A percentile compares a stretch with the other conserved stretches of the same genome.
These are phyloP conservation scores for Artemia sp. DNA, from an alignment of 2,888 invertebrate species.

Conservation along the genomic window DNA sequence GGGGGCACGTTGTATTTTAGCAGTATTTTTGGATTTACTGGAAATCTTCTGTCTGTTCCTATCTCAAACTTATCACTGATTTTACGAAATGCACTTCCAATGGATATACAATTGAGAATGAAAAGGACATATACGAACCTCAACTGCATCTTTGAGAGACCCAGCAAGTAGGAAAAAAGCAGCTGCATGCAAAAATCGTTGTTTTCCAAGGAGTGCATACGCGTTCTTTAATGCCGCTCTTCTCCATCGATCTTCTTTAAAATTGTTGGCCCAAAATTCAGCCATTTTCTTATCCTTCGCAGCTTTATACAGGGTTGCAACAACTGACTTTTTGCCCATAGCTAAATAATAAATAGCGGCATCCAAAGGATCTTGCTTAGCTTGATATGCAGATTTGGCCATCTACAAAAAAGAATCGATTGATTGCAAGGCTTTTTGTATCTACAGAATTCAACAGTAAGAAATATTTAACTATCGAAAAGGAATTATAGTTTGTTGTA, in stretches of 20 bases:
- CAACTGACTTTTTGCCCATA: constrained; percentile 88
- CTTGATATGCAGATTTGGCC: constrained; percentile 81
- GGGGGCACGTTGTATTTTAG: too few relatives aligned
- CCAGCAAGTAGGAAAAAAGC: constrained; percentile 93
- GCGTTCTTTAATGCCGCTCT: constrained; percentile 97
- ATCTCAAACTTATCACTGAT: too few relatives aligned
- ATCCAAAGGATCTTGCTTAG: constrained; percentile 85
- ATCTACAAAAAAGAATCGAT: constrained; percentile 35
- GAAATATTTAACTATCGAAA: too few relatives aligned
- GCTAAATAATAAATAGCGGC: constrained; percentile 93
- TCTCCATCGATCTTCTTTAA: constrained; percentile 78
- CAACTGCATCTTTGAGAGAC: constrained; percentile 82
- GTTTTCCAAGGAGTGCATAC: constrained; percentile 83
- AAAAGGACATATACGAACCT: constrained; percentile 42
- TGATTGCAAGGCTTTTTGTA: too few relatives aligned
- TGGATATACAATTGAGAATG: constrained; percentile 3
- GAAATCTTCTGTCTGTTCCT: too few relatives aligned
- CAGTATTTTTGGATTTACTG: too few relatives aligned
- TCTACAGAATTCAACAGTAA: too few relatives aligned
- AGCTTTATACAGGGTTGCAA: constrained; percentile 86
- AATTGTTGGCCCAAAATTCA: constrained; percentile 84
- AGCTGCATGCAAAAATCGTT: constrained; percentile 90
- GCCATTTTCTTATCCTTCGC: constrained; percentile 81
- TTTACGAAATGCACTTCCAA: not conserved
- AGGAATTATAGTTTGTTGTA: too few relatives aligned